Percentiles rank a stretch among this genome's conserved stretches.
phyloP scores from a whole-genome alignment of 2,888 invertebrate species.

The Stomorhina lunata region DNA sequence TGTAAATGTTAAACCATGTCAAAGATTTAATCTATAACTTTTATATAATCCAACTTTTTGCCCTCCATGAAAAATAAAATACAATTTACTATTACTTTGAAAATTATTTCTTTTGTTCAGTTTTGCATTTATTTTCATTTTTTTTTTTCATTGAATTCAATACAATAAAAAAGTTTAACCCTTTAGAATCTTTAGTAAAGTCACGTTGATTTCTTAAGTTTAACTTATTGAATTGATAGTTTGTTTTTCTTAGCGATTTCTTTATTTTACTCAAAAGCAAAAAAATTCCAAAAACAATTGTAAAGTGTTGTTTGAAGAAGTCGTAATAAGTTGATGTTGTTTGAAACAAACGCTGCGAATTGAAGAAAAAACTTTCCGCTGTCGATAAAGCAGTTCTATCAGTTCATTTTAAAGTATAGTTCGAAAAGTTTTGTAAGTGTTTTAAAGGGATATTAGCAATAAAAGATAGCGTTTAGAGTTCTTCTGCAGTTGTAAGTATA shows the following conservation, averaged over 20 bases:
- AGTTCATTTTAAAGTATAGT: not conserved
- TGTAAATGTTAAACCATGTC: no score
- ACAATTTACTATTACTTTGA: no score
- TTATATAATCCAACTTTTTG: no score
- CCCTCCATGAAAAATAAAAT: no score
- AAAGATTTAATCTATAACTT: no score
- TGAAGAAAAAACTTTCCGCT: not conserved
- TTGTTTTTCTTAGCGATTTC: not conserved
- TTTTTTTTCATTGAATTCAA: no score
- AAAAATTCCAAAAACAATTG: not conserved
- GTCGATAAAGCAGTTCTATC: not conserved
- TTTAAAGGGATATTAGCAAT: no score
- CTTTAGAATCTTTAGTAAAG: slow-evolving; percentile 25
- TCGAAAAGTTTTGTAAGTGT: not conserved
- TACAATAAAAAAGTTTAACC: not conserved
- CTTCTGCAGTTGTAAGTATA: no score
- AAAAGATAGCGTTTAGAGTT: no score
- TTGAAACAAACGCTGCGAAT: not conserved
- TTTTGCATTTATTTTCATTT: no score
- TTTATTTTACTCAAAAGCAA: not conserved
- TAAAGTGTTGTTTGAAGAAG: not conserved
- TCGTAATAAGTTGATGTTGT: not conserved
- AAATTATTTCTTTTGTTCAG: no score
- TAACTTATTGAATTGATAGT: slow-evolving; percentile 33
- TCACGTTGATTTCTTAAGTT: slow-evolving; percentile 26